Evolutionary conservation across 2,113 vertebrate genomes (phyloP), one percentile per base, ranked within the genome.

Genomic region (Copsychus sechellarum): DNA sequence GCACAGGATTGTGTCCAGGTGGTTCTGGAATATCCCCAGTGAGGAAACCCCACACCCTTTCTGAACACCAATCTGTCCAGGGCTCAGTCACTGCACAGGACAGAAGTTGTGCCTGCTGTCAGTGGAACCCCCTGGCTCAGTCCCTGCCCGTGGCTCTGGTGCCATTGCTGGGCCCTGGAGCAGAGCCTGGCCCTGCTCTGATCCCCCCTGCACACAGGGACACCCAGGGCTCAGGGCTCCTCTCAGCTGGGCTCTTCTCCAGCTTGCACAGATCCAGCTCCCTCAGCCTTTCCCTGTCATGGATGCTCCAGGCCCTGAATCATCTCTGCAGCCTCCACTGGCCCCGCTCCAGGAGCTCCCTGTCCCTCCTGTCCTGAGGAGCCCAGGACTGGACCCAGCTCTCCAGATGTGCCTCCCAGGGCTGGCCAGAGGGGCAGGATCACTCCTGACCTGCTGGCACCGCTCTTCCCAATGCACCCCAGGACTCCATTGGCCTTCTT

Each of bases 31-130:
- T 51, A 25, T 51, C 50, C 50, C 50, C 50, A 51, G 50, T 51
- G 25, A 16, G 50, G 50, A 51, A 31, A 72, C 66, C 34, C 21
- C 57, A 34, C 11, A 71, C 7, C 13, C 4, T 25, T n/a, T 47
- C 54, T n/a, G 65, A 28, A 7, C 38, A 38, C 38, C 38, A 69
- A 19, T 24, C 26, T 45, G 12, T 15, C 45, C 45, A 61, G 33
- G 0, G 0, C 43, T 58, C 0, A 0, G 36, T 4, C 71, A 31
- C 36, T 36, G 62, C 43, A 1, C 31, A 76, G 51, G 34, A 48
- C 25, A 48, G 34, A 50, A 76, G 34, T 34, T 66, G 12, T 74
- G 29, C 34, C 48, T 54, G n/a, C 1, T 45, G 26, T 2, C 33
- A 22, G 26, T 2, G 48, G 48, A 54, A 28, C 14, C 48, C 48